Evolutionary conservation across 2,888 invertebrate genomes (phyloP), one percentile per base, ranked within the genome.

Genomic region (Caenorhabditis sp.): DNA sequence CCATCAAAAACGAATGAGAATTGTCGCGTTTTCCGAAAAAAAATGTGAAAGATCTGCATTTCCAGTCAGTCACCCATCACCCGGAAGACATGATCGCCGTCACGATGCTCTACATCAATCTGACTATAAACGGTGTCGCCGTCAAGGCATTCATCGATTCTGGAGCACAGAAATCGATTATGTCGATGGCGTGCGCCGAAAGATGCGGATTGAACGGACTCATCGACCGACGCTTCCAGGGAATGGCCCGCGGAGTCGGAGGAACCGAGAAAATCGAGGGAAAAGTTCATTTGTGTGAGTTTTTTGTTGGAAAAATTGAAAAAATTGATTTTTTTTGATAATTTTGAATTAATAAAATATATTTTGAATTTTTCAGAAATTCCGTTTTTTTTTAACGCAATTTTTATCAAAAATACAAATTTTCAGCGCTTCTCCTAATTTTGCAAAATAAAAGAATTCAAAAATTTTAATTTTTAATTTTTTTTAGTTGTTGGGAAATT

Each of bases 131-230:
- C 93, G 97, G 97, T 47, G 95, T 95, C 92, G 96, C 96, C 0
- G 97, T 99, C 0, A 98, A 98, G 93, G 98, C 98, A 3, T 99
- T 99, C 92, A 97, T 99, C 76, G 98, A 99, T 93, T 97, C 98
- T 83, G 98, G 85, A 26, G 98, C 98, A 65, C 98, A 99, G 93
- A 96, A 97, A 40, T 98, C 99, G 3, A 97, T 99, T 76, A 98
- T 99, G 97, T 98, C 97, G 55, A 95, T 96, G 80, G 95, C 95
- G 0, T 98, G 97, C 92, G 92, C 94, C 95, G 87, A 96, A 95
- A 87, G 93, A 11, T 89, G 93, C 88, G 69, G 79, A 18, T 71
- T 86, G 40, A 92, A 92, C 90, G 89, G 93, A 32, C 88, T 94
- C 56, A 92, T 93, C 1, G 98, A 98, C 92, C 95, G 95, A 0